Conservation (phyloP, 2,797 vertebrate genomes). For the Lutjanus argentimaculatus region DNA sequence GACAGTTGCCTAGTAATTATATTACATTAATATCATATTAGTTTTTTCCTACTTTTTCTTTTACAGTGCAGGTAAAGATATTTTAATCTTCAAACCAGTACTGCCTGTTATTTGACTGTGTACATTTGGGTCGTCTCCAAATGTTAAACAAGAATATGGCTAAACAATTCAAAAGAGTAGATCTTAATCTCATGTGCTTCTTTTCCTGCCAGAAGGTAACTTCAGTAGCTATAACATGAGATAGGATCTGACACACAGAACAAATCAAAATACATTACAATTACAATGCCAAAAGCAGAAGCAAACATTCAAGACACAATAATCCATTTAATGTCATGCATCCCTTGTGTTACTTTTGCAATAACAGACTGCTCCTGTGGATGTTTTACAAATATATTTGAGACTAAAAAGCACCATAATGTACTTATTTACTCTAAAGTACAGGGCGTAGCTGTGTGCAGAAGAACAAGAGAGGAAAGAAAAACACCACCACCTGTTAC, state of each 20-base stretch:
- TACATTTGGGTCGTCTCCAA: neutral
- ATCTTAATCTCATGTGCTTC: constrained; percentile 5
- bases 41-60: too few species aligned
- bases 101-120: neutral
- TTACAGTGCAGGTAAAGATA: too few species aligned
- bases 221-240: neutral
- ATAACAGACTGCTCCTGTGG: neutral
- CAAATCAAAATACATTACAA: neutral
- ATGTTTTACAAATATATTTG: neutral
- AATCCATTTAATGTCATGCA: neutral
- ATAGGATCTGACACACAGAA: neutral
- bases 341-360: neutral
- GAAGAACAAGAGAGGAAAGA: constrained; percentile 23
- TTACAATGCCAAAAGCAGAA: neutral
- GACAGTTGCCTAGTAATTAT: too few species aligned
- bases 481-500: constrained; percentile 59
- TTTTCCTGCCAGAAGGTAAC: neutral
- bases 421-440: neutral
- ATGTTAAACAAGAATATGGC: neutral
- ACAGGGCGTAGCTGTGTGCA: neutral
- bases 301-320: too few species aligned
- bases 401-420: neutral
- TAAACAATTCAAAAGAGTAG: neutral
- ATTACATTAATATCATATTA: too few species aligned
- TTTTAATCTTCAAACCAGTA: neutral